A percentile compares a stretch with the other conserved stretches of the same genome.
phyloP scores from a whole-genome alignment of 2,113 vertebrate genomes.

The Rhabdornis inornatus region DNA sequence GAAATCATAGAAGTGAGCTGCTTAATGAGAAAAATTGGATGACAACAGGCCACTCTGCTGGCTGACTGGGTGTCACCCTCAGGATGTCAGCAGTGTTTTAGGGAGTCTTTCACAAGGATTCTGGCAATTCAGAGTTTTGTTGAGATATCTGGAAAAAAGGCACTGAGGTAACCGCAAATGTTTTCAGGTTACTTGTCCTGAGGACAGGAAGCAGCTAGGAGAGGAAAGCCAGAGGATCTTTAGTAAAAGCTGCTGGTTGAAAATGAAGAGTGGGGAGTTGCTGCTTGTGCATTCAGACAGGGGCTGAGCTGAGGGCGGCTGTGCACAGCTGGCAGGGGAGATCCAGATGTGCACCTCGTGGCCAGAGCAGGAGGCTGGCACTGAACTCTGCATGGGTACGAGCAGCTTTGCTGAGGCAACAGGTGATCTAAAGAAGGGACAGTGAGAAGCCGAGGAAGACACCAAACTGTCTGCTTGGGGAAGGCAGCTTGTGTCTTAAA shows the following conservation, averaged over 20 bases:
- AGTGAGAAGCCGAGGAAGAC: background rate
- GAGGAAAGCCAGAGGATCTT: background rate
- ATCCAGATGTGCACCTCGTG: background rate
- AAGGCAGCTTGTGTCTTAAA: background rate
- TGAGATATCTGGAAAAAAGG: background rate
- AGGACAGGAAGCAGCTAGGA: background rate
- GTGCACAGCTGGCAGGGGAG: background rate
- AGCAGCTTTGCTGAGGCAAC: background rate
- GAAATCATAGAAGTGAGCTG: background rate
- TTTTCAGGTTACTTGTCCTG: background rate
- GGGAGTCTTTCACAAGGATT: background rate
- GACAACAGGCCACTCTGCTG: background rate
- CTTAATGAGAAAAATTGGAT: background rate
- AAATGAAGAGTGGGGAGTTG: background rate
- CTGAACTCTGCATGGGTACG: background rate
- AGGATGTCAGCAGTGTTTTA: no score
- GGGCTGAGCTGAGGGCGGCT: no score
- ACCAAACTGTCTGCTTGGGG: background rate
- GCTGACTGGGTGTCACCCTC: background rate
- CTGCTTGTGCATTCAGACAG: accelerated
- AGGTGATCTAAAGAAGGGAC: background rate
- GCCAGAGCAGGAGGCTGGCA: background rate
- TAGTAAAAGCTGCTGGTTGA: background rate
- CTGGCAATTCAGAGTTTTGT: background rate
- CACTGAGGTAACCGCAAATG: background rate